Evolutionary conservation across 2,797 vertebrate species (phyloP).

Genomic region (Liasis olivaceus): DNA sequence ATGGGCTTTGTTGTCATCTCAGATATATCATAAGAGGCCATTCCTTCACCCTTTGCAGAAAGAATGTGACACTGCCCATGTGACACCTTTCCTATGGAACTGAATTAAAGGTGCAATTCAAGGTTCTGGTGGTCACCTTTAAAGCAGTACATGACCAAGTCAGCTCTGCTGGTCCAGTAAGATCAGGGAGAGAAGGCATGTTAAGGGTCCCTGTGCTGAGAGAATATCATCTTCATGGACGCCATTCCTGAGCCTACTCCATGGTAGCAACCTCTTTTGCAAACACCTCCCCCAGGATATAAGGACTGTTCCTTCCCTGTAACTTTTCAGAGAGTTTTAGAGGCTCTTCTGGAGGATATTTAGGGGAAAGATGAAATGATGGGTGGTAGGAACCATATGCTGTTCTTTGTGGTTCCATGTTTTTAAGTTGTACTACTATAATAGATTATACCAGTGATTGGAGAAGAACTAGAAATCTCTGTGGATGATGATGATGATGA

Average conservation of each 20-base stretch:
- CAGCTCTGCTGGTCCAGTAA: background rate
- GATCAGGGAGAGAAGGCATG: background rate
- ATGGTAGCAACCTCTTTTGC: background rate
- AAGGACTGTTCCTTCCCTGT: background rate
- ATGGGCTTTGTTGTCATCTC: background rate
- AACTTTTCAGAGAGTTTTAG: background rate
- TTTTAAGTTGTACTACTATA: background rate
- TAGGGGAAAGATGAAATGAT: background rate
- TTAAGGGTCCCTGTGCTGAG: background rate
- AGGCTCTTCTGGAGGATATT: background rate
- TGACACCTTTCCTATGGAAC: background rate
- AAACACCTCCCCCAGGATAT: background rate
- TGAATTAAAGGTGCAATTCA: background rate
- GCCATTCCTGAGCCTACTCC: background rate
- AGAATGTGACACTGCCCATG: background rate
- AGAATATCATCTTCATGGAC: background rate
- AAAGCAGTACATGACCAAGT: background rate
- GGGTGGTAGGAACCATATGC: background rate
- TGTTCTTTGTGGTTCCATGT: background rate
- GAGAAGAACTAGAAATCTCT: too few species aligned
- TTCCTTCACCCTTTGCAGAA: background rate
- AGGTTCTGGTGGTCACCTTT: background rate
- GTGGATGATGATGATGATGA: background rate
- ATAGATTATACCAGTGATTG: background rate
- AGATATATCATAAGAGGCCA: background rate